Evolutionary conservation across 92 coral and sea anemone species (phyloP).

Genomic region (Umimayanthus chanpuru): DNA sequence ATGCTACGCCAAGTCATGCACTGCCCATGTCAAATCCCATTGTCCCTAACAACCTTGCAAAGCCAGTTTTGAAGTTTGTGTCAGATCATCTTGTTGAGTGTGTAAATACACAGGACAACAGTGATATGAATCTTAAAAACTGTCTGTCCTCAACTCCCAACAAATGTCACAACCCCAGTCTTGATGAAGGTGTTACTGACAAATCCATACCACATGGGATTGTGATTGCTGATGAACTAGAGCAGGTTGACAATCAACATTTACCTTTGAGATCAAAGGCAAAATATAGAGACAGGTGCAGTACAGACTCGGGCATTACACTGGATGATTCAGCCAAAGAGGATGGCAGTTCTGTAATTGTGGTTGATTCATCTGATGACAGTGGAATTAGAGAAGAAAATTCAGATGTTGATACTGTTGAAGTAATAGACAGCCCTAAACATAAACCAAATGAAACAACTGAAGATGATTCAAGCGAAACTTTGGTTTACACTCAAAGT

Average conservation of each 20-base stretch:
- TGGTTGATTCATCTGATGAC: neutral
- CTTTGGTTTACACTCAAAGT: neutral
- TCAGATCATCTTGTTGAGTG: neutral
- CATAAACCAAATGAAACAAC: neutral
- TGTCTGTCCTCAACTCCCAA: neutral
- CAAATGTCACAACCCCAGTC: neutral
- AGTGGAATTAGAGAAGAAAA: neutral
- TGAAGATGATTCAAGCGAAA: neutral
- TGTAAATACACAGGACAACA: neutral
- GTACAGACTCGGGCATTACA: conserved; percentile 8
- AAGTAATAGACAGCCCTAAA: neutral
- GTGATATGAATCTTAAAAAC: neutral
- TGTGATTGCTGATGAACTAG: neutral
- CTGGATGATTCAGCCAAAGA: conserved; percentile 7
- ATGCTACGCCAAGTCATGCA: neutral
- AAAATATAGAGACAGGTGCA: neutral
- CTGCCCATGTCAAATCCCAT: neutral
- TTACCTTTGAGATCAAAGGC: neutral
- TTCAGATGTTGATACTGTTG: neutral
- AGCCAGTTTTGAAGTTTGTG: conserved; percentile 1
- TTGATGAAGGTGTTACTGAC: conserved; percentile 3
- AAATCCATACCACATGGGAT: neutral
- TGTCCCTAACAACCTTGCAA: neutral
- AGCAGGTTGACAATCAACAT: too few relatives aligned
- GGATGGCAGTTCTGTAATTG: neutral